A percentile compares a stretch with the other conserved stretches of the same genome.
Conservation (phyloP, 2,888 invertebrate genomes). For the Pegoplata infirma region DNA sequence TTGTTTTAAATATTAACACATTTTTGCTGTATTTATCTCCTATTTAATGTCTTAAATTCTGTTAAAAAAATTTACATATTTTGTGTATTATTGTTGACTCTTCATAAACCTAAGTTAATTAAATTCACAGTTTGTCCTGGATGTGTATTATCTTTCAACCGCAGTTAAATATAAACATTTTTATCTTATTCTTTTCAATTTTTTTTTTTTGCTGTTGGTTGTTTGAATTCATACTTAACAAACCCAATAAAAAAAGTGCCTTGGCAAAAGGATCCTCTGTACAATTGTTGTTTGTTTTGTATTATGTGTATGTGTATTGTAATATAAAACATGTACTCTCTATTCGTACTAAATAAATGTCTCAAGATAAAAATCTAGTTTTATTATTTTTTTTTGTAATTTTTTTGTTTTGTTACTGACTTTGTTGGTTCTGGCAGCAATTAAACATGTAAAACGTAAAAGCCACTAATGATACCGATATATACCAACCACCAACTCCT, state of each 20-base stretch:
- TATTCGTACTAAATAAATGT: too few species aligned
- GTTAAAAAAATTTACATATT: too few species aligned
- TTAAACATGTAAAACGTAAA: conserved; percentile 62
- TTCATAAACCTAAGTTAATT: conserved; percentile 52
- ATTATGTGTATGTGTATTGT: background rate
- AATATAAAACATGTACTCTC: too few species aligned
- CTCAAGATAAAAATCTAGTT: conserved; percentile 68
- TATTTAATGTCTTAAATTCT: too few species aligned
- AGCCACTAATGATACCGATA: conserved; percentile 56
- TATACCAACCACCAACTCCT: conserved; percentile 48
- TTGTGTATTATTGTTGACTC: background rate
- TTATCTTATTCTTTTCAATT: background rate
- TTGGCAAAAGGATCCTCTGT: conserved; percentile 35
- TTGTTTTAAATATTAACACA: too few species aligned
- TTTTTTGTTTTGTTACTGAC: conserved; percentile 16
- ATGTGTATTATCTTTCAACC: conserved; percentile 39
- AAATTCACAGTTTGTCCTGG: conserved; percentile 52
- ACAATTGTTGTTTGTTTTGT: conserved; percentile 3
- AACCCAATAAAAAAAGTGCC: background rate
- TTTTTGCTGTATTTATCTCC: too few species aligned
- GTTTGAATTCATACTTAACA: background rate
- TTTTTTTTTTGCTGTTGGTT: too few species aligned
- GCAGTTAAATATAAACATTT: conserved; percentile 24
- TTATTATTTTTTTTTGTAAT: conserved; percentile 58
- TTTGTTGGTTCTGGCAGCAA: conserved; percentile 46